These are phyloP conservation scores for Drosophila rellima DNA, from an alignment of 2,888 invertebrate genomes.

Conservation along the genomic window DNA sequence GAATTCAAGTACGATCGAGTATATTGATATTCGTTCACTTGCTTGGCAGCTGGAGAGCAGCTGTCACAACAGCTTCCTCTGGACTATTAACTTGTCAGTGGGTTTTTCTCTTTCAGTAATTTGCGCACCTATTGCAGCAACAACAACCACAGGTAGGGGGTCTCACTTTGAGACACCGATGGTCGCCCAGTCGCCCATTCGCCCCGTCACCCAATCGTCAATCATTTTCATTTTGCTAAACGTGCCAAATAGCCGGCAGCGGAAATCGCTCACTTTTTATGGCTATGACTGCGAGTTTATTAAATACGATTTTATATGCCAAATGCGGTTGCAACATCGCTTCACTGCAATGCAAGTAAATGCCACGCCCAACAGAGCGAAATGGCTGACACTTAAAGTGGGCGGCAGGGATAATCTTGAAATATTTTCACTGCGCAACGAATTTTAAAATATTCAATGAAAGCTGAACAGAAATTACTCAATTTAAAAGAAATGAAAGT, in stretches of 20 bases:
- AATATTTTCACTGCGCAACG: slow-evolving; percentile 12
- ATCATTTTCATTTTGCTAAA: slow-evolving; percentile 74
- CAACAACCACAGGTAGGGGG: slow-evolving; percentile 14
- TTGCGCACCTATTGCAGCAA: slow-evolving; percentile 56
- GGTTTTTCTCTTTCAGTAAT: slow-evolving; percentile 40
- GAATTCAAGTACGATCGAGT: neutral
- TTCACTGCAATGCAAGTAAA: slow-evolving; percentile 9
- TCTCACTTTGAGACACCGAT: slow-evolving; percentile 20
- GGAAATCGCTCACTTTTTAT: slow-evolving; percentile 67
- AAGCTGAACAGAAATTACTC: neutral
- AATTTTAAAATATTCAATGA: neutral
- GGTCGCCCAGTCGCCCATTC: slow-evolving; percentile 38
- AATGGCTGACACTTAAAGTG: slow-evolving; percentile 19
- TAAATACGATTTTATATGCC: slow-evolving; percentile 33
- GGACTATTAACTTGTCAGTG: slow-evolving; percentile 75
- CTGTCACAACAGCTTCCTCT: slow-evolving; percentile 69
- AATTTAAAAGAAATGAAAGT: neutral
- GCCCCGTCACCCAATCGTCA: slow-evolving; percentile 46
- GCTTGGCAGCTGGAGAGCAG: slow-evolving; percentile 34
- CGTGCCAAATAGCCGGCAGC: slow-evolving; percentile 72
- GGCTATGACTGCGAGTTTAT: slow-evolving; percentile 46
- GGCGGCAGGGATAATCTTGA: slow-evolving; percentile 16
- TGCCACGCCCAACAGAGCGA: slow-evolving; percentile 29
- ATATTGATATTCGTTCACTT: slow-evolving; percentile 24
- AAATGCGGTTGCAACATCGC: slow-evolving; percentile 45